Percentiles rank a stretch among this genome's conserved stretches.
phyloP scores from a whole-genome alignment of 2,888 invertebrate species.

The Drosophila planitibia region DNA sequence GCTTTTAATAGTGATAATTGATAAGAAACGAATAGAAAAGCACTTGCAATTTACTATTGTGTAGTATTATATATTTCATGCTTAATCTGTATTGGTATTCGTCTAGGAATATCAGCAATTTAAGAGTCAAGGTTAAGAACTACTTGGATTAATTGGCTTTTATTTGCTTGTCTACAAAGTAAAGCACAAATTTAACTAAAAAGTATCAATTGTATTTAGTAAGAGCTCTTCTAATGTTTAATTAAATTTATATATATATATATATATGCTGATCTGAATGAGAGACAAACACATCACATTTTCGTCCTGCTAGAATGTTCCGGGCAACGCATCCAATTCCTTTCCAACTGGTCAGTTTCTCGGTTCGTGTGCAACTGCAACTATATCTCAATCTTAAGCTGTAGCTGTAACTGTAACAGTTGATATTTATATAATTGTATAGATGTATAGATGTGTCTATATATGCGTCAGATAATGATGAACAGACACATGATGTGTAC shows the following conservation, averaged over 20 bases:
- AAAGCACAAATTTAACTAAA: not conserved
- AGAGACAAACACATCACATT: not conserved
- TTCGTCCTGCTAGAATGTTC: constrained; percentile 6
- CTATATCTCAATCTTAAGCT: constrained; percentile 8
- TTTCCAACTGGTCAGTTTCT: constrained; percentile 32
- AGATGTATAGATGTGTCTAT: not conserved
- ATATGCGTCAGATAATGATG: not conserved
- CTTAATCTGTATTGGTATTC: not conserved
- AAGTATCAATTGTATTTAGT: not conserved
- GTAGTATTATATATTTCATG: not conserved
- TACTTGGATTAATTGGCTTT: not conserved
- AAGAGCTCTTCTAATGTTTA: not conserved
- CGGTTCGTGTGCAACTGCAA: not conserved
- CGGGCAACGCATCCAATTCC: constrained; percentile 2
- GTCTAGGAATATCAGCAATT: not conserved
- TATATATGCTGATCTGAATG: not conserved
- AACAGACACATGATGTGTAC: not conserved
- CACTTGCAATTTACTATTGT: not conserved
- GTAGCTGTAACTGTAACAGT: not conserved
- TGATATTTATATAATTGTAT: not conserved
- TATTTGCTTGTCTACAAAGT: not conserved
- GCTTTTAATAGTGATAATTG: not conserved
- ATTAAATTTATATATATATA: not conserved
- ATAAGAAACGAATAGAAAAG: not conserved
- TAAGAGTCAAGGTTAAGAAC: not conserved